A percentile compares a stretch with the other conserved stretches of the same genome.
These are phyloP conservation scores for human (Homo sapiens) DNA, from an alignment of 2,113 vertebrate species.

Conservation along the genomic window GRCh38 chr4:173399001-173399500, in stretches of 20 bases:
- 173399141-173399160: conserved; percentile 63
- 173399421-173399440: conserved; percentile 25
- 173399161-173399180: conserved; percentile 66
- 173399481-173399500: neutral
- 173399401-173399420: conserved; percentile 40
- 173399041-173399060: conserved; percentile 59
- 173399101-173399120: conserved; percentile 67
- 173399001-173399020: conserved; percentile 6
- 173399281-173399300: conserved; percentile 3
- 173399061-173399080: conserved; percentile 68
- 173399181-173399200: conserved; percentile 81
- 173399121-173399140: conserved; percentile 59
- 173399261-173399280: conserved; percentile 24
- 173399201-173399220: conserved; percentile 57
- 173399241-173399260: neutral
- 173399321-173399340: neutral
- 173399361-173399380: neutral
- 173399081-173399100: conserved; percentile 67
- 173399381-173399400: neutral
- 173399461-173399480: neutral
- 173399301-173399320: conserved; percentile 23
- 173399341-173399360: conserved; percentile 44
- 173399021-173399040: conserved; percentile 54
- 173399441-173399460: neutral
- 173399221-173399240: conserved; percentile 46